Evolutionary conservation across 2,888 invertebrate species (phyloP), one percentile per base, ranked within the genome.

Genomic region (Metellina segmentata): DNA sequence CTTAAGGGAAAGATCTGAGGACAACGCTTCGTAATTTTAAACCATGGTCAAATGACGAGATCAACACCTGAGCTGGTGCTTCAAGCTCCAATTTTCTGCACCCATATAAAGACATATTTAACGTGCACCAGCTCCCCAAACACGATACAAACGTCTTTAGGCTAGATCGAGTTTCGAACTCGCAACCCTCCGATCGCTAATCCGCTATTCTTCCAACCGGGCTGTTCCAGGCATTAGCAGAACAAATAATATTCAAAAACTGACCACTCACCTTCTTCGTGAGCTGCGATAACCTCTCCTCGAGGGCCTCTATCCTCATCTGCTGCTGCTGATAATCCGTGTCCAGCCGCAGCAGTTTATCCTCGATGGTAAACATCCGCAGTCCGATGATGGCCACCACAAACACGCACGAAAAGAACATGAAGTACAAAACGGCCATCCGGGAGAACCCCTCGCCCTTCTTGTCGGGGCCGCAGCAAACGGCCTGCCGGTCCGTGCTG

Each of bases 291-390:
- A 92, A 53, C 53, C 61, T 92, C 9, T 85, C 70, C 49, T 92
- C 91, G 48, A 92, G 75, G 0, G 74, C 89, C 20, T 89, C 91
- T 53, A 92, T 88, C 75, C 91, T 49, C 85, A 92, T 92, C 75
- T 85, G 91, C 70, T 92, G 91, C 61, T 92, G 88, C 81, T 92
- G 88, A 70, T 89, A 89, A 19, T 92, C 91, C 19, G 88, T 89
- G 85, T 89, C 89, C 85, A 92, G 53, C 91, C 88, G 79, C 74
- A 92, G 52, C 19, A 92, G 81, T 51, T 85, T 92, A 81, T 92
- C 91, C 89, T 92, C 91, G n/a, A 92, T 88, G 75, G 79, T 79
- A 20, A 92, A 89, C 88, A 92, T 88, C 53, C 91, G 34, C 70
- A 88, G 75, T 70, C 91, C 91, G 20, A 91, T 75, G 61, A 91